phyloP scores from a whole-genome alignment of 2,888 invertebrate species.

The Aleiodes testaceus region DNA sequence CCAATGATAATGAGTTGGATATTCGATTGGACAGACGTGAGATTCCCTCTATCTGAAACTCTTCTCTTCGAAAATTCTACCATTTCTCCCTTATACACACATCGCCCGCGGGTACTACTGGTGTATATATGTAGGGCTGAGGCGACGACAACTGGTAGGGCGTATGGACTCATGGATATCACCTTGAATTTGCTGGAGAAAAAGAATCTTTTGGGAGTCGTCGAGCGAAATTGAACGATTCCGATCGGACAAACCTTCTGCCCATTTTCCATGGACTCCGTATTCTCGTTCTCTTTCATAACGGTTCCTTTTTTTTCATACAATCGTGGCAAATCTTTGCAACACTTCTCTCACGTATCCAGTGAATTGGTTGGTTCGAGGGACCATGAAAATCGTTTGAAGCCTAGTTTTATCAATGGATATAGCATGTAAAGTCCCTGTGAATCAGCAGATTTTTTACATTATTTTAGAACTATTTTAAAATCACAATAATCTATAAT shows the following conservation, averaged over 20 bases:
- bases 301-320: not conserved
- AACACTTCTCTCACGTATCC: slow-evolving; percentile 11
- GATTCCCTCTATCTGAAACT: not conserved
- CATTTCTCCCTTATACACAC: not conserved
- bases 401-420: not conserved
- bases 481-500: no score
- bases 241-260: slow-evolving; percentile 49
- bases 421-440: no score
- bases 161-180: not conserved
- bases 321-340: slow-evolving; percentile 19
- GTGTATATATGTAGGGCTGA: not conserved
- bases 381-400: slow-evolving; percentile 23
- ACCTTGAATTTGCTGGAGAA: slow-evolving; percentile 29
- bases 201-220: slow-evolving; percentile 58
- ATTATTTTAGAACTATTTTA: no score
- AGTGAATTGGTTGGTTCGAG: slow-evolving; percentile 2
- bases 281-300: no score
- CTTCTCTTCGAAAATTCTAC: not conserved
- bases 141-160: slow-evolving; percentile 3
- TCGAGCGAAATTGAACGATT: slow-evolving; percentile 61
- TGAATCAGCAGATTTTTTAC: no score
- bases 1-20: slow-evolving; percentile 42
- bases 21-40: slow-evolving; percentile 35
- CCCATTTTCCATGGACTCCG: slow-evolving; percentile 42
- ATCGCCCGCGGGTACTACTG: not conserved